phyloP scores from a whole-genome alignment of 2,888 invertebrate genomes.

The Suillia variegata region DNA sequence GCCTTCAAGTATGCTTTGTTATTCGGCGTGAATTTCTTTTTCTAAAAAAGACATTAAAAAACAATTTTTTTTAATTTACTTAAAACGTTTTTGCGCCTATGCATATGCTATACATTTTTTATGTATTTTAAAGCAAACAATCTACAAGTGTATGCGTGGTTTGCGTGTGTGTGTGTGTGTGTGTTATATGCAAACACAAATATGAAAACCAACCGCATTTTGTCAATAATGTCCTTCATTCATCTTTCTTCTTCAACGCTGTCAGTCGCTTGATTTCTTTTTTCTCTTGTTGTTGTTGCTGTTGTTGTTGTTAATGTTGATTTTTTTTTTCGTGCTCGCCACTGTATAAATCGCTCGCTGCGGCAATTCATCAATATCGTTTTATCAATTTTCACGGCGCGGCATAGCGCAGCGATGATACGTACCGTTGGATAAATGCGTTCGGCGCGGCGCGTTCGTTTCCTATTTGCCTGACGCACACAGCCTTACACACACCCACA shows the following conservation, averaged over 20 bases:
- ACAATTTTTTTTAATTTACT: too few species aligned
- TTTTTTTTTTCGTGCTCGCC: background rate
- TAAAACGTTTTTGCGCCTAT: too few species aligned
- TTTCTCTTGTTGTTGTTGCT: background rate
- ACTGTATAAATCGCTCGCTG: constrained; percentile 28
- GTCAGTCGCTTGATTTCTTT: background rate
- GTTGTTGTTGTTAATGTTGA: background rate
- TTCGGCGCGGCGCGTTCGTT: too few species aligned
- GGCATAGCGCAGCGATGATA: too few species aligned
- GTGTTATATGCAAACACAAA: background rate
- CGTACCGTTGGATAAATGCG: too few species aligned
- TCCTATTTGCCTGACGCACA: too few species aligned
- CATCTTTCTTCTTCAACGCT: constrained; percentile 21
- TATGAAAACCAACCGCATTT: constrained; percentile 19
- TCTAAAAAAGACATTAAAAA: too few species aligned
- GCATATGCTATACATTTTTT: constrained; percentile 15
- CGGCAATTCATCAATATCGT: constrained; percentile 58
- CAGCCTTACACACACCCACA: background rate
- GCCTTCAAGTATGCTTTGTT: too few species aligned
- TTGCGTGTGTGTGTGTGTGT: background rate
- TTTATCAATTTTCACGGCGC: constrained; percentile 54
- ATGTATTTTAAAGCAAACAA: constrained; percentile 34
- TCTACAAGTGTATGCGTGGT: constrained; percentile 35
- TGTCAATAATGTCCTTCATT: constrained; percentile 32
- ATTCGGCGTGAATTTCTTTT: too few species aligned